Percentiles rank a stretch among this genome's conserved stretches.
Evolutionary conservation across 2,797 vertebrate genomes (phyloP).

Genomic region (Rhinella marina): DNA sequence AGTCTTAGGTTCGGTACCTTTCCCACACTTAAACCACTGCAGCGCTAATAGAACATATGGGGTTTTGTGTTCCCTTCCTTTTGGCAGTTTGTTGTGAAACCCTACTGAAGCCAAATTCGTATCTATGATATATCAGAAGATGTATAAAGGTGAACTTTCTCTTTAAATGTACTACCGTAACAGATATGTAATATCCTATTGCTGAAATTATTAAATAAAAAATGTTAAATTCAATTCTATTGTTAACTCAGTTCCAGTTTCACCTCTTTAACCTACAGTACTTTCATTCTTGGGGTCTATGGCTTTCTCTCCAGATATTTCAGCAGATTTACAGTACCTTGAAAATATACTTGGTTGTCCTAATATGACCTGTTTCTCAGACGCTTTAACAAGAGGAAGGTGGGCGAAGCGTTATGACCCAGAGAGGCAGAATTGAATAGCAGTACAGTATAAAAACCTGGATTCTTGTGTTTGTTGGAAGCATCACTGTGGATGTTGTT

Average conservation of each 20-base stretch:
- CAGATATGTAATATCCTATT: too few species aligned
- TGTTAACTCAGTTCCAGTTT: background rate
- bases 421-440: conserved; percentile 18
- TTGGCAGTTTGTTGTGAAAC: too few species aligned
- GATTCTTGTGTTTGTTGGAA: conserved; percentile 18
- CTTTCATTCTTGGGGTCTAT: background rate
- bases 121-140: too few species aligned
- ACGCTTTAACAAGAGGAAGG: conserved; percentile 25
- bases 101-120: too few species aligned
- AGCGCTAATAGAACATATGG: too few species aligned
- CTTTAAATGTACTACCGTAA: too few species aligned
- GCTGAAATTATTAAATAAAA: too few species aligned
- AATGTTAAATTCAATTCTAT: too few species aligned
- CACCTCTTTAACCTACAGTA: background rate
- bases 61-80: too few species aligned
- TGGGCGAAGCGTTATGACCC: conserved; percentile 29
- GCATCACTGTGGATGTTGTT: background rate
- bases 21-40: too few species aligned
- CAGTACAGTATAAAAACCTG: background rate
- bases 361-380: background rate
- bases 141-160: too few species aligned
- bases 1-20: background rate
- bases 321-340: background rate
- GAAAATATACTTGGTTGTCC: conserved; percentile 21
- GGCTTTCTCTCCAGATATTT: background rate